Evolutionary conservation across 2,888 invertebrate genomes (phyloP).

Genomic region (Halictus quadricinctus): DNA sequence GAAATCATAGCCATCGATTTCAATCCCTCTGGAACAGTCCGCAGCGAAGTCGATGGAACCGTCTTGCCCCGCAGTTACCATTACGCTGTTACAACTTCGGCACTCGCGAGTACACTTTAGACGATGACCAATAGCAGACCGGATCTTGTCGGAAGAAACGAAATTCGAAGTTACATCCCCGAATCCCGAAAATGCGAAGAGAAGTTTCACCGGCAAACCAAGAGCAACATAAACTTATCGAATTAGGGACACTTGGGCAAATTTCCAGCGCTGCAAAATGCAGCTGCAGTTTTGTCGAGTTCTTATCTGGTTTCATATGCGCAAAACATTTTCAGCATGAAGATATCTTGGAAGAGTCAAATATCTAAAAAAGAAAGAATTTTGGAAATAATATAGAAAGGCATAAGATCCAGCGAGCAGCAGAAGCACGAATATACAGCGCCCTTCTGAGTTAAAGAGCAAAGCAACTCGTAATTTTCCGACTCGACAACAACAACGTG

Average conservation of each 20-base stretch:
- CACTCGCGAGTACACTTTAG: slow-evolving; percentile 3
- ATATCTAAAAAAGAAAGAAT: too few species aligned
- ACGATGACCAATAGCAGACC: slow-evolving; percentile 7
- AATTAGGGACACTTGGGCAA: neutral
- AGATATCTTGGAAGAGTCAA: too few species aligned
- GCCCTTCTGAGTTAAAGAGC: neutral
- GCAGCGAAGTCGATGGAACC: slow-evolving; percentile 38
- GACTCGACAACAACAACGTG: neutral
- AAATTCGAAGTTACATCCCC: neutral
- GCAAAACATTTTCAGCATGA: too few species aligned
- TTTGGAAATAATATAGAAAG: too few species aligned
- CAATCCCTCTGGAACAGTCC: slow-evolving; percentile 48
- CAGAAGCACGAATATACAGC: neutral
- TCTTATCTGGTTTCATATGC: too few species aligned
- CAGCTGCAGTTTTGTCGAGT: too few species aligned
- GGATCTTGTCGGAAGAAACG: neutral
- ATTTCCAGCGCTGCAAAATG: neutral
- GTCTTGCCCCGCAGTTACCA: slow-evolving; percentile 12
- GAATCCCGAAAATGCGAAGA: neutral
- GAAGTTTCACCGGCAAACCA: neutral
- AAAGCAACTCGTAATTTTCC: neutral
- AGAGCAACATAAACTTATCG: neutral
- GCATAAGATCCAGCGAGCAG: too few species aligned
- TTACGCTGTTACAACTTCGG: slow-evolving; percentile 7
- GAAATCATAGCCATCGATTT: slow-evolving; percentile 61